Evolutionary conservation across 2,113 vertebrate genomes (phyloP), one percentile per base, ranked within the genome.

Genomic region (Chaenocephalus aceratus): DNA sequence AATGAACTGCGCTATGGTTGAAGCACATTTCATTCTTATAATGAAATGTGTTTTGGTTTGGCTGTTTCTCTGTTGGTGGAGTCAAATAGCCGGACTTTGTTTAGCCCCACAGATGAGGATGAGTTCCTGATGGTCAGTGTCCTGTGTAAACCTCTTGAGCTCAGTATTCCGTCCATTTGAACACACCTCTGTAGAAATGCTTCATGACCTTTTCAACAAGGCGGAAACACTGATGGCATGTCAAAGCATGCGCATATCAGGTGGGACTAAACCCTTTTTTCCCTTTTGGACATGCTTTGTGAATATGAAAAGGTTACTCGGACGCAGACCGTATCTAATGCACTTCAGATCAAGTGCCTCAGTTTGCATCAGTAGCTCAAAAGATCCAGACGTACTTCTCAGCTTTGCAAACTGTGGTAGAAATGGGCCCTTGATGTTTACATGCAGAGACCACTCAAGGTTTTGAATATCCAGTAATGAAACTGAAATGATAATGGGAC

Each of bases 11-110:
- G n/a, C 10, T 49, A 5, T 74, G 36, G 51, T 74, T 48, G 15
- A 21, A 67, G 15, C 80, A 67, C 34, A 68, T 81, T 62, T 44
- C 66, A 26, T 62, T 5, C 5, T 36, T 26, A 3, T 45, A 23
- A 41, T 70, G 69, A 69, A 72, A 82, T 84, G 71, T 58, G 65
- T 69, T 65, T 77, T 67, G 68, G 52, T 57, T 68, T 44, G 5
- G 1, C 13, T 75, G 21, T 86, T 63, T 51, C 53, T 74, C 44
- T 72, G 30, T 54, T n/a, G 16, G 14, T 44, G 16, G 10, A 75
- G 34, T 72, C 46, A 51, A 71, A 69, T 10, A 26, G 45, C 3
- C 0, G 0, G 2, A 23, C 18, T 57, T 36, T 67, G 30, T 76
- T 84, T 14, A 62, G 30, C 6, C 10, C 14, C 30, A 13, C 14